Conservation (phyloP, 1,140 invertebrate species). For the Drosophila micromelanica region DNA sequence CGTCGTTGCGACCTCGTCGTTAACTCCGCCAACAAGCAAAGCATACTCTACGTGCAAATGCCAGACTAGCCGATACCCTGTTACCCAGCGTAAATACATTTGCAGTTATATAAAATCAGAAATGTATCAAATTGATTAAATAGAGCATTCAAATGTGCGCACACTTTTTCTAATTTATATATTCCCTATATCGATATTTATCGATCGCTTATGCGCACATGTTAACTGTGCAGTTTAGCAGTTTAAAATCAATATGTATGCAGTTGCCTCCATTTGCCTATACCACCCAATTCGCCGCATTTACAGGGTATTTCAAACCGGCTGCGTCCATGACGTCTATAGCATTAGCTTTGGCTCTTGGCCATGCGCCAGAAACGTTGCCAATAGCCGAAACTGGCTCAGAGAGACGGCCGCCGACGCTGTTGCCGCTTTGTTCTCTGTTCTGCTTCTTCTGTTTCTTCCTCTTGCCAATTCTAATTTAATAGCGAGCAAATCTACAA, state of each 20-base stretch:
- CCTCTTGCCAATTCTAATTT: constrained; percentile 57
- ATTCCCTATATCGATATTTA: too few species aligned
- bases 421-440: constrained; percentile 25
- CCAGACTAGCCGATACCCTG: neutral
- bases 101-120: too few species aligned
- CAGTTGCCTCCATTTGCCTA: too few species aligned
- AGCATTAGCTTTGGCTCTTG: constrained; percentile 44
- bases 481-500: constrained; percentile 59
- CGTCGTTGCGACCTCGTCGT: constrained; percentile 34
- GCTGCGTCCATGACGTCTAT: constrained; percentile 45
- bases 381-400: constrained; percentile 43
- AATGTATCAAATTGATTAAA: too few species aligned
- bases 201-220: too few species aligned
- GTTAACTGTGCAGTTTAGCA: too few species aligned
- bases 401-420: neutral
- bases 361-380: constrained; percentile 63
- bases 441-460: constrained; percentile 11
- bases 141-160: too few species aligned
- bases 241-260: too few species aligned
- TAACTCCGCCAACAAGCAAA: constrained; percentile 4
- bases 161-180: too few species aligned
- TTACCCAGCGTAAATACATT: too few species aligned
- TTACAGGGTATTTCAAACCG: constrained; percentile 39
- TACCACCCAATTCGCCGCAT: too few species aligned
- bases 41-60: neutral